Percentiles rank a stretch among this genome's conserved stretches.
Conservation (phyloP, 2,113 vertebrate species). For the Cyanoliseus patagonus region DNA sequence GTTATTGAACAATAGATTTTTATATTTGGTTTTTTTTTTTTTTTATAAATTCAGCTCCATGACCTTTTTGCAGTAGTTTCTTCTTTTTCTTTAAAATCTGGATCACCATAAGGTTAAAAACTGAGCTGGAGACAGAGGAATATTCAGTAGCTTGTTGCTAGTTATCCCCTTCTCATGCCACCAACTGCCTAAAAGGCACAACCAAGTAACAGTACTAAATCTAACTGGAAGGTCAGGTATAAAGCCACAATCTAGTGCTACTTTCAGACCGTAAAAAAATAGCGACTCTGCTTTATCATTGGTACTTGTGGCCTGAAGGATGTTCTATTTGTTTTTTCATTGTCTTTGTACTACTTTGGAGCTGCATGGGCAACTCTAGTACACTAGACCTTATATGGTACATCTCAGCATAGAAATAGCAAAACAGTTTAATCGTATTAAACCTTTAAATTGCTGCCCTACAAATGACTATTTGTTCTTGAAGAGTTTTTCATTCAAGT, state of each 20-base stretch:
- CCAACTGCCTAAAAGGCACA: neutral
- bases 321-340: neutral
- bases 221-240: neutral
- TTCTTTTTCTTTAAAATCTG: neutral
- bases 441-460: conserved; percentile 8
- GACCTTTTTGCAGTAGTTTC: neutral
- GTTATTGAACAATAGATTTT: neutral
- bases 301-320: neutral
- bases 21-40: neutral
- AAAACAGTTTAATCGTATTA: neutral
- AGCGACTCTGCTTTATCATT: neutral
- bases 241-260: neutral
- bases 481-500: conserved; percentile 37
- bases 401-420: neutral
- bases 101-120: neutral
- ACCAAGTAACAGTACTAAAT: neutral
- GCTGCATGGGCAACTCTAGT: neutral
- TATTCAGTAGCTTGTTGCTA: neutral
- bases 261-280: neutral
- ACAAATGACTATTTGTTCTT: conserved; percentile 23
- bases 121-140: neutral
- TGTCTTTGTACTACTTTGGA: neutral
- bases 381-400: neutral
- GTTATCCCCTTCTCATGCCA: neutral
- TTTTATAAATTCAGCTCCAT: neutral